Conservation (phyloP, 2,888 invertebrate species). For the Entomobrya proxima region DNA sequence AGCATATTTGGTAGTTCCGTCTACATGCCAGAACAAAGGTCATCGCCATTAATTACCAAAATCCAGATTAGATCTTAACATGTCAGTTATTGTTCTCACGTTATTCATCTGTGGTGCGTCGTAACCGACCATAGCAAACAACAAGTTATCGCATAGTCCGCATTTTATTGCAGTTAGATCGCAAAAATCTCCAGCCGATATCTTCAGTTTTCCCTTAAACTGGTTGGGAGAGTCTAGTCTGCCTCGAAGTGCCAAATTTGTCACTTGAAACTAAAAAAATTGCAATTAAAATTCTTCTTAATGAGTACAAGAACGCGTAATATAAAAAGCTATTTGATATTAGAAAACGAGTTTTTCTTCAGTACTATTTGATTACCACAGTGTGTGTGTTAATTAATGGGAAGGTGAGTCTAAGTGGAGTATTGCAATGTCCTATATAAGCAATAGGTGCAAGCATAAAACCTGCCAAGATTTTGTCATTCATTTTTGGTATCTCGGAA, state of each 20-base stretch:
- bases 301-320: too few relatives aligned
- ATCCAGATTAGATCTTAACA: neutral
- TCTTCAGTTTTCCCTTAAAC: neutral
- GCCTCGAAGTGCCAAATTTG: neutral
- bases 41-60: neutral
- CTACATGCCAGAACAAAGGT: neutral
- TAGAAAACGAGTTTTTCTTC: too few relatives aligned
- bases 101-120: too few relatives aligned
- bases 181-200: neutral
- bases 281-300: neutral
- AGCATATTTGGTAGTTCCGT: conserved; percentile 29
- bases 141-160: conserved; percentile 10
- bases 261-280: neutral
- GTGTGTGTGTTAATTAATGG: neutral
- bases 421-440: neutral
- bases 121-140: neutral
- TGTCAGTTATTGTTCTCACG: too few relatives aligned
- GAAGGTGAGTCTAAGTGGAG: neutral
- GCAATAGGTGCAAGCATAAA: conserved; percentile 31
- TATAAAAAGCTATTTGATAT: neutral
- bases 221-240: neutral
- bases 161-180: neutral
- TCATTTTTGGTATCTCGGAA: conserved; percentile 19
- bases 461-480: conserved; percentile 17
- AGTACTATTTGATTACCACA: neutral